phyloP scores from a whole-genome alignment of 2,113 vertebrate species.

The Gasterosteus aculeatus region DNA sequence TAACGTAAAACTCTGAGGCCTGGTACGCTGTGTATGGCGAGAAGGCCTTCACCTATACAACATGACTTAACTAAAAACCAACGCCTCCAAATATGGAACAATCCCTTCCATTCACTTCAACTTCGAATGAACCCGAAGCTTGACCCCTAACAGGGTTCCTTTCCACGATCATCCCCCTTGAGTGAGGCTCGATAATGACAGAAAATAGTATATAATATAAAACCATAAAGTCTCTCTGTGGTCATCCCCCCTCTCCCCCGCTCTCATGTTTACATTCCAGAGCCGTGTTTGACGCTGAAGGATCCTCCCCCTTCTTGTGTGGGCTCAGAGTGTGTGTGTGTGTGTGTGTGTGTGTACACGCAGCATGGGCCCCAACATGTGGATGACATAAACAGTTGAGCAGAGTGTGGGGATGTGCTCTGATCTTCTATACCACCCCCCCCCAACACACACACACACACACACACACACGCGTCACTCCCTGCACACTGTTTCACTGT shows the following conservation, averaged over 20 bases:
- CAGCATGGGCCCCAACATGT: constrained; percentile 68
- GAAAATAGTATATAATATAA: constrained; percentile 5
- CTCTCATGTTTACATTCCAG: constrained; percentile 82
- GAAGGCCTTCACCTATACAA: constrained; percentile 8
- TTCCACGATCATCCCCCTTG: not conserved
- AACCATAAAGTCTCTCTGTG: constrained; percentile 32
- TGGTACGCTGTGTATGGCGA: constrained; percentile 14
- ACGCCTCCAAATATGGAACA: constrained; percentile 28
- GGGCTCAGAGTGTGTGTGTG: constrained; percentile 54
- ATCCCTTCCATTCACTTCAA: constrained; percentile 54
- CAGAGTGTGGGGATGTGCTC: constrained; percentile 23
- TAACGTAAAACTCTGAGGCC: not conserved
- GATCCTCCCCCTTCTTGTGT: constrained; percentile 80
- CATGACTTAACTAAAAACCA: constrained; percentile 22
- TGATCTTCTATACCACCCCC: not conserved
- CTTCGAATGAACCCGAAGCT: constrained; percentile 35
- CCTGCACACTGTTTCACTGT: constrained; percentile 28
- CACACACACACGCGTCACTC: not conserved
- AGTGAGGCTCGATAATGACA: not conserved
- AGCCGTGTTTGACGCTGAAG: constrained; percentile 71
- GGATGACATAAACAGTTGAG: constrained; percentile 70
- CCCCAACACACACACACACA: no score
- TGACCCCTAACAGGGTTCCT: constrained; percentile 13
- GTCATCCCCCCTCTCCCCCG: constrained; percentile 36
- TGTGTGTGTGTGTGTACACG: constrained; percentile 2